Conservation (phyloP, 2,888 invertebrate genomes). For the Himalopsyche tibetana region DNA sequence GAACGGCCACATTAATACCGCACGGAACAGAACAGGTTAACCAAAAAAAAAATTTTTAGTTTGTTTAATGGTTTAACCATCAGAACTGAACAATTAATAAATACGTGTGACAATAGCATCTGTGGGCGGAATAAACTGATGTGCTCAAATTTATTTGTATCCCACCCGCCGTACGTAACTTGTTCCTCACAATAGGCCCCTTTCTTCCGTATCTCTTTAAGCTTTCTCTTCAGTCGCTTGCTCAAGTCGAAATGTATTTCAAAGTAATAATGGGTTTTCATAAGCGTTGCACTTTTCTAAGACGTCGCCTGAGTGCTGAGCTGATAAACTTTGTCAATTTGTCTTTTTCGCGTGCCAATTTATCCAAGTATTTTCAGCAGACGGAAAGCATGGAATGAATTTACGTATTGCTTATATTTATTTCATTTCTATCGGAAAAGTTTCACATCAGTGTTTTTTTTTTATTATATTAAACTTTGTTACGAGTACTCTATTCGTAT, state of each 20-base stretch:
- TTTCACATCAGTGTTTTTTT: background rate
- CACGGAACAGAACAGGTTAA: no score
- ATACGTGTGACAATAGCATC: no score
- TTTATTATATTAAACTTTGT: background rate
- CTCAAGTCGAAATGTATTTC: background rate
- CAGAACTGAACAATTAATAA: no score
- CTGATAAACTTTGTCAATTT: constrained; percentile 39
- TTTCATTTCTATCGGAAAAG: background rate
- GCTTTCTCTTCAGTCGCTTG: background rate
- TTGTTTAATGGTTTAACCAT: no score
- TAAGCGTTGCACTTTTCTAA: constrained; percentile 9
- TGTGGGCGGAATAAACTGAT: no score
- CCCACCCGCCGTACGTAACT: background rate
- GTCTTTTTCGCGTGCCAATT: constrained; percentile 45
- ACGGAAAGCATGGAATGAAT: background rate
- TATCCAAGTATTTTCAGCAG: constrained; percentile 22
- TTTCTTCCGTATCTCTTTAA: background rate
- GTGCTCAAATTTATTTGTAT: no score
- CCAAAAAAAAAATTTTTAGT: no score
- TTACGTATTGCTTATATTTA: background rate
- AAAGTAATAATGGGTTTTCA: constrained; percentile 32
- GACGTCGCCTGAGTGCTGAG: background rate
- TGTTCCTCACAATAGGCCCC: background rate
- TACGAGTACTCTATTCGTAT: no score
- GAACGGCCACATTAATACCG: no score